Evolutionary conservation across 1,140 invertebrate species (phyloP), one percentile per base, ranked within the genome.

Genomic region (Parasteatoda tepidariorum): DNA sequence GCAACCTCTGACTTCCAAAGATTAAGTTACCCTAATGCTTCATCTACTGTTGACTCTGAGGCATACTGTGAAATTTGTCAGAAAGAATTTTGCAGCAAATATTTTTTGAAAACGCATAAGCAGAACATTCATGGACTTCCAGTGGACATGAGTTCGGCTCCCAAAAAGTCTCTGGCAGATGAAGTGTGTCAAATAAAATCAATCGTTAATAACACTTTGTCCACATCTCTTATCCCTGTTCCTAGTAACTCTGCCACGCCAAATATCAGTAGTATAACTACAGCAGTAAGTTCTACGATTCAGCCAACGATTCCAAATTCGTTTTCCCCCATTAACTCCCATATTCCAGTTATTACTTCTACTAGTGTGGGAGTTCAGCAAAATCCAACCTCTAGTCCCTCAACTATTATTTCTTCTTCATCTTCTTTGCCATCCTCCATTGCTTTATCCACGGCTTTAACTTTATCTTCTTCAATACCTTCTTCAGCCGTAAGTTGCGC

Each of bases 51-150:
- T 9, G 84, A 90, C 83, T 86, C 67, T 84, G 90, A 88, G 87
- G 89, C 89, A 48, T 91, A 89, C 86, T 91, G 91, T 86, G 90
- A 91, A 81, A 87, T 91, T 66, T 93, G 92, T 88, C 90, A 91
- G 83, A 91, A 92, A 87, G 91, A 92, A 86, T 93, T 93, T 87
- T 92, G 91, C 84, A 89, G 88, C 81, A 90, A 90, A 79, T 91
- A 91, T 86, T 92, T 92, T 85, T 87, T 92, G 15, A 91, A 92
- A 85, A 90, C 91, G 31, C 92, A 93, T 87, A 91, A 91, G 85
- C 89, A 89, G 74, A 92, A 92, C 84, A 90, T 90, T 76, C 91
- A 91, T 87, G 90, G 90, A 26, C 79, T 86, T 74, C 82, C 82
- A 68, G 68, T 70, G 18, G 82, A 76, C 31, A 75, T 62, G 67